Evolutionary conservation across 1,140 invertebrate species (phyloP).

Genomic region (Drosophila hydei): DNA sequence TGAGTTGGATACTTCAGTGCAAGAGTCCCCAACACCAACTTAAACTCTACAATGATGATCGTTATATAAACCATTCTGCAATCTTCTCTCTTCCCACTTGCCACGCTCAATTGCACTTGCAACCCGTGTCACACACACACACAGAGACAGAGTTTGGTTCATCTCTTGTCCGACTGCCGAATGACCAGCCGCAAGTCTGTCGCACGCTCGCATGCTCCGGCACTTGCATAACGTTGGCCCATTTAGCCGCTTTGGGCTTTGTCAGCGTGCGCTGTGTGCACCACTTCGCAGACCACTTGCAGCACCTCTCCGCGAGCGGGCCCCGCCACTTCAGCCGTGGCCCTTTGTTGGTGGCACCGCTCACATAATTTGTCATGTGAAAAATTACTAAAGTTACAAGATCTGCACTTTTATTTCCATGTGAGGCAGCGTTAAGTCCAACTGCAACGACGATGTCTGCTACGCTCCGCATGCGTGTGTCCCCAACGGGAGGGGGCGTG

Average conservation of each 20-base stretch:
- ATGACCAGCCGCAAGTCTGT: constrained; percentile 25
- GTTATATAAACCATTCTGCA: neutral
- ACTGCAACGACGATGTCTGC: constrained; percentile 51
- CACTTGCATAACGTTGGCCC: constrained; percentile 45
- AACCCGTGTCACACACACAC: neutral
- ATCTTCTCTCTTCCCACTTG: neutral
- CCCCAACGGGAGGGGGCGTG: constrained; percentile 12
- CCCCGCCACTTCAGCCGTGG: constrained; percentile 8
- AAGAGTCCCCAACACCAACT: too few relatives aligned
- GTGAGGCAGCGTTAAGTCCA: constrained; percentile 68
- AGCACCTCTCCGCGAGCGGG: too few relatives aligned
- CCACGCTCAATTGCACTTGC: constrained; percentile 30
- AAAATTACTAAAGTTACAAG: constrained; percentile 84
- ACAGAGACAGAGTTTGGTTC: too few relatives aligned
- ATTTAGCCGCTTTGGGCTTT: constrained; percentile 33
- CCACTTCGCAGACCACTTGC: constrained; percentile 17
- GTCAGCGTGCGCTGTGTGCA: neutral
- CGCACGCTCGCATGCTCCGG: neutral
- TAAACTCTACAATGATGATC: neutral
- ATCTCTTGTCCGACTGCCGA: constrained; percentile 6
- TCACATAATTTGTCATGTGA: constrained; percentile 84
- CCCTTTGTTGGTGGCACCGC: constrained; percentile 64
- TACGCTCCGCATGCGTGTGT: constrained; percentile 58
- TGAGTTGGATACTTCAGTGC: too few relatives aligned
- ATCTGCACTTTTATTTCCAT: constrained; percentile 82